Percentiles rank a stretch among this genome's conserved stretches.
These are phyloP conservation scores for Hydropsyche betteni DNA, from an alignment of 2,888 invertebrate species.

Conservation along the genomic window DNA sequence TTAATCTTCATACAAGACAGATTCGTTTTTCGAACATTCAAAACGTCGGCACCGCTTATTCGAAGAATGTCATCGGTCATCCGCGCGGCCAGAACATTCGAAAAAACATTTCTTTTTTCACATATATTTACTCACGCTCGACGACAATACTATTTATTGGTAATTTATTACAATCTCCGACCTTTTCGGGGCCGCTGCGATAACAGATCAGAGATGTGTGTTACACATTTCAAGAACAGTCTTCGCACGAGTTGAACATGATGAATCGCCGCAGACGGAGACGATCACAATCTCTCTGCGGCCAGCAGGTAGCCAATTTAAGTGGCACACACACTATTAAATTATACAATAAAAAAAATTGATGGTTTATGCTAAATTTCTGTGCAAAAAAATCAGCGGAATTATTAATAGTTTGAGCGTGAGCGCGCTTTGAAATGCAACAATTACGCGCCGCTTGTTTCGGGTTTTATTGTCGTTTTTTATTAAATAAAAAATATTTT, in stretches of 20 bases:
- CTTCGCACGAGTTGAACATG: slow-evolving; percentile 40
- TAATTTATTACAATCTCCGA: slow-evolving; percentile 2
- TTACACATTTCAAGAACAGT: slow-evolving; percentile 49
- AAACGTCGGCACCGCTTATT: slow-evolving; percentile 47
- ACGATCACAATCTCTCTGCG: slow-evolving; percentile 44
- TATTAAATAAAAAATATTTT: no score
- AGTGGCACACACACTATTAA: no score
- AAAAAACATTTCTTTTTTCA: slow-evolving; percentile 6
- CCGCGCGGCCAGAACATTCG: slow-evolving; percentile 35
- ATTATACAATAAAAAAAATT: no score
- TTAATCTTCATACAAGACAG: slow-evolving; percentile 38
- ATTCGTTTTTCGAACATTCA: slow-evolving; percentile 47
- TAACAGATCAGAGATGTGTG: slow-evolving; percentile 42
- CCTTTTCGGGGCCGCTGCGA: slow-evolving; percentile 30
- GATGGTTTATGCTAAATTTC: no score
- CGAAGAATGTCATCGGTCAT: slow-evolving; percentile 51
- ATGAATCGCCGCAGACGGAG: slow-evolving; percentile 45
- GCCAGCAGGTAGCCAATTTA: slow-evolving; percentile 40
- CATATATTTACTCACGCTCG: not conserved
- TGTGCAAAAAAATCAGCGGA: no score
- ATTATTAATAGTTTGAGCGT: no score
- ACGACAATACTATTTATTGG: not conserved
- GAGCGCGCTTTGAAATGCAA: no score
- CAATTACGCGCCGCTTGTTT: no score
- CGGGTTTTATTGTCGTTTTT: no score